Percentiles rank a stretch among this genome's conserved stretches.
Evolutionary conservation across 2,113 vertebrate species (phyloP).

Genomic region (Rhinolophus sinicus): DNA sequence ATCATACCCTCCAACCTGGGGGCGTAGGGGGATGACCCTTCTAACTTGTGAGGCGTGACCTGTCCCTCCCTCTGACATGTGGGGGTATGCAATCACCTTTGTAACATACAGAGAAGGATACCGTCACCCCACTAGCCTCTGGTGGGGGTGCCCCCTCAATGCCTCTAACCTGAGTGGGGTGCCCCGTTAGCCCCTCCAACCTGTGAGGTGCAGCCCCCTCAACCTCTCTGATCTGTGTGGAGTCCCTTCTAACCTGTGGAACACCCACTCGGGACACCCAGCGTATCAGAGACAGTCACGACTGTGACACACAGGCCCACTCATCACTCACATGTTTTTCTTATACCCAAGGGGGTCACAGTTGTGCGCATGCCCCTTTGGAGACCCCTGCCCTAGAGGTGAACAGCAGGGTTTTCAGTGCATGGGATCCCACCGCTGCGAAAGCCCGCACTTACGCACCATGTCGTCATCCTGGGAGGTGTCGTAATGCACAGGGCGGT

Average conservation of each 20-base stretch:
- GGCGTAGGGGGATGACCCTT: too few species aligned
- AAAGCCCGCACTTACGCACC: conserved; percentile 75
- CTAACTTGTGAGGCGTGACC: not conserved
- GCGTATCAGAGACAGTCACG: too few species aligned
- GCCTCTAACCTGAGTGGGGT: not conserved
- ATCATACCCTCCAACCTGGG: not conserved
- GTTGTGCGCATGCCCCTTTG: rapidly evolving
- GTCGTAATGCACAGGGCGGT: conserved; percentile 71
- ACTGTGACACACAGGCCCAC: not conserved
- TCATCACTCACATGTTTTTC: rapidly evolving
- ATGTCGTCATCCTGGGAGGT: conserved; percentile 71
- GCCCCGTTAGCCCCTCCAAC: not conserved
- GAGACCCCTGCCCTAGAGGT: not conserved
- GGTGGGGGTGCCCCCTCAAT: not conserved
- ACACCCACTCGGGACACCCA: not conserved
- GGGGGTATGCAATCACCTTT: not conserved
- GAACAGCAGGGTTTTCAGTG: rapidly evolving
- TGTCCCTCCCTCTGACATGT: not conserved
- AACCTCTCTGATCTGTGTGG: not conserved
- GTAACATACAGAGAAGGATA: not conserved
- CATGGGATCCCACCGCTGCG: rapidly evolving
- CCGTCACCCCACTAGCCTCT: not conserved
- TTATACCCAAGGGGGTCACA: rapidly evolving
- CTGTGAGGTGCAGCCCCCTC: not conserved
- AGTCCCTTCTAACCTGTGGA: not conserved